Evolutionary conservation across 2,113 vertebrate genomes (phyloP), one percentile per base, ranked within the genome.

Genomic region (Ploceus nigricollis): DNA sequence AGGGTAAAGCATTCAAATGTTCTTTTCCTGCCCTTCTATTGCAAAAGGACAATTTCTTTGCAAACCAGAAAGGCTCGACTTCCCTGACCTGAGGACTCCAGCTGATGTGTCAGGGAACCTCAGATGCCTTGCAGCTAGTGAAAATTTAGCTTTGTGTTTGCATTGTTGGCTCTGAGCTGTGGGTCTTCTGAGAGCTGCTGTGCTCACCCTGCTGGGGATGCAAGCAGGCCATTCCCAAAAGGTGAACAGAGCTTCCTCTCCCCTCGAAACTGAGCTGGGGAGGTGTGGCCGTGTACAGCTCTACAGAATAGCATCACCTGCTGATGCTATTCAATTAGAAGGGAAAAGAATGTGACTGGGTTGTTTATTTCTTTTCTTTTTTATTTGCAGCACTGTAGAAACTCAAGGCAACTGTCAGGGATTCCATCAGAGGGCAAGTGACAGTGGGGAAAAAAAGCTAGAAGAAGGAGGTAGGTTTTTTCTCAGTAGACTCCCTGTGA

Each of bases 1-100:
- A 60, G 23, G 15, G 5, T 56, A 37, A 84, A 58, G 12, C n/a
- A 13, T 6, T 11, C 6, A 3, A 58, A n/a, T 0, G 0, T 53
- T 72, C 17, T 20, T 87, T 65, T 23, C 61, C 57, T 25, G 30
- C 28, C 45, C 44, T 48, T 1, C 0, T 35, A 20, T 31, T 56
- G 24, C 56, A n/a, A 31, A 87, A 68, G 73, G 65, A 40, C 6
- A 14, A 6, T 65, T 77, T 85, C 8, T 56, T 82, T 65, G 56
- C 39, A 50, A 81, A 82, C 30, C 12, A 16, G 53, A 85, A 90
- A 73, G 27, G 13, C 28, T 56, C 23, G 24, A 5, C 22, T 90
- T 70, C 44, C 24, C 71, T 2, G 1, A 42, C 27, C 18, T 20
- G 24, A 77, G 58, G 64, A 87, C 35, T 47, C 42, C 56, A 14